phyloP scores from a whole-genome alignment of 1,140 invertebrate genomes.

The Tetraneura akinire region DNA sequence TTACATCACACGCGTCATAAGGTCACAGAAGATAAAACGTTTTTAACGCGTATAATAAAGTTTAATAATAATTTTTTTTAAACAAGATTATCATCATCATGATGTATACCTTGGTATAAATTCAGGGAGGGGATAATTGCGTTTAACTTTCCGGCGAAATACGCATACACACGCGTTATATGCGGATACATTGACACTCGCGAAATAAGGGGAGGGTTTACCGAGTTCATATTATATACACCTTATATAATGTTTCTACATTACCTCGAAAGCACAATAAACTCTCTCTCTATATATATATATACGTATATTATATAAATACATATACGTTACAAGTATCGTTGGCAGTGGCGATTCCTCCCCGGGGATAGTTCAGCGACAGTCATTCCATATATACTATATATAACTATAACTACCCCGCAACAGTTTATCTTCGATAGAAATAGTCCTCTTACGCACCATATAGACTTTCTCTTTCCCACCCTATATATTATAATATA shows the following conservation, averaged over 20 bases:
- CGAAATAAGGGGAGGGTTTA: background rate
- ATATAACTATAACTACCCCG: background rate
- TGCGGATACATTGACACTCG: background rate
- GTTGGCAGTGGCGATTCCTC: constrained; percentile 26
- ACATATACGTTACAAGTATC: background rate
- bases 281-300: too few relatives aligned
- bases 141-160: constrained; percentile 19
- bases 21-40: too few relatives aligned
- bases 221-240: background rate
- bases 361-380: constrained; percentile 46
- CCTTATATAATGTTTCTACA: constrained; percentile 31
- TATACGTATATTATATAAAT: too few relatives aligned
- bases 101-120: background rate
- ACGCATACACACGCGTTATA: background rate
- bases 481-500: too few relatives aligned
- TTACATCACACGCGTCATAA: too few relatives aligned
- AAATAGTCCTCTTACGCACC: too few relatives aligned
- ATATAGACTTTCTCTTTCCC: background rate
- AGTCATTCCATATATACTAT: constrained; percentile 20
- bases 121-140: constrained; percentile 2
- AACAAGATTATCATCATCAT: too few relatives aligned
- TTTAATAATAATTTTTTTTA: too few relatives aligned
- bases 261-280: too few relatives aligned
- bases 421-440: constrained; percentile 47
- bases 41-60: too few relatives aligned